Evolutionary conservation across 2,113 vertebrate genomes (phyloP), one percentile per base, ranked within the genome.

Genomic region (Castor canadensis): DNA sequence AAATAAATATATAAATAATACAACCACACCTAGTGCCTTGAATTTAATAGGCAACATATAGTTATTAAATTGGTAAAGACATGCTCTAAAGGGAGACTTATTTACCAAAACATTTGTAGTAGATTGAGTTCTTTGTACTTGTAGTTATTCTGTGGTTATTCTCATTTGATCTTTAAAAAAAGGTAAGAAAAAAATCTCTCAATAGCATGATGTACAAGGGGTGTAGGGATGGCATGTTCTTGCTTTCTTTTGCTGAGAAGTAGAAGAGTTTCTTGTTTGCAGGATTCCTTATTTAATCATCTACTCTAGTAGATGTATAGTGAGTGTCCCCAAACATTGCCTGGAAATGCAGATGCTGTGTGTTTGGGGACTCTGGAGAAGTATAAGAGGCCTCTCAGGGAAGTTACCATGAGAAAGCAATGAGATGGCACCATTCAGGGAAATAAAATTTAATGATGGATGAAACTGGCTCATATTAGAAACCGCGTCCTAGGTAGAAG

Each of bases 401-500:
- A 85, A 38, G 66, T 35, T 38, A 56, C n/a, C 35, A 6, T 2
- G 64, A 60, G 32, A 28, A 67, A 30, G 47, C 40, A 54, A 84
- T 66, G 47, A 89, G 45, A 67, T 35, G n/a, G 62, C 56, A 58
- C 62, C 30, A 35, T 72, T 54, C 15, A 86, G 32, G 40, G 72
- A 94, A n/a, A 69, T 92, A 52, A 87, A 95, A 84, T 9, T 75
- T 69, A 89, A 89, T 62, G 94, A 76, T 20, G 26, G 58, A 71
- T 87, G 82, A 82, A 96, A 94, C 24, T 4, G 9, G 24, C 60
- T 93, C 11, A 24, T 56, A 93, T 89, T 62, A 54, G 85, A 96
- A 94, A 54, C 45, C 32, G 38, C 67, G 66, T 40, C 60, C 16
- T 64, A 38, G 80, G 28, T 40, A 32, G 35, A 80, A 52, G 13